These are phyloP conservation scores for Hermodice carunculata DNA, from an alignment of 2,888 invertebrate species.

Conservation along the genomic window DNA sequence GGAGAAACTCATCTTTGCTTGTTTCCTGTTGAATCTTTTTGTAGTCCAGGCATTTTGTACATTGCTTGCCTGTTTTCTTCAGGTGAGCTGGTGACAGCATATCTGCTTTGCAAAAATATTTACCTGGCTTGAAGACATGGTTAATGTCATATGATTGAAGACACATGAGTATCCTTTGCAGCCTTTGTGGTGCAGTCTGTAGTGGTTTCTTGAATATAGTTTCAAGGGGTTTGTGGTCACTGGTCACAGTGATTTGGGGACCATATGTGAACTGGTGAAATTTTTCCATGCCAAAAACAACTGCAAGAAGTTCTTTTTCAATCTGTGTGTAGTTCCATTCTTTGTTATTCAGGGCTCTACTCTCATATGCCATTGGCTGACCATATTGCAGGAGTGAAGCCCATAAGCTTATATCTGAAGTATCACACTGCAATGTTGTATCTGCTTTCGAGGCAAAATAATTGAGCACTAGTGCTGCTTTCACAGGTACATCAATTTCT, in stretches of 20 bases:
- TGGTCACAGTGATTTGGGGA: constrained; percentile 59
- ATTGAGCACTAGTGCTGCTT: constrained; percentile 5
- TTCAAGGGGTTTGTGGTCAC: constrained; percentile 67
- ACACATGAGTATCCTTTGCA: constrained; percentile 49
- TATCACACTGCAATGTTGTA: constrained; percentile 13
- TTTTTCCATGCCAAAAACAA: constrained; percentile 62
- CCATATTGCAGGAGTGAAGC: constrained; percentile 49
- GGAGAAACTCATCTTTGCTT: too few species aligned
- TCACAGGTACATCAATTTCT: background rate
- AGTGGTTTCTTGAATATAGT: constrained; percentile 58
- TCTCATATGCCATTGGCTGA: constrained; percentile 64
- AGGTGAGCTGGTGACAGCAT: constrained; percentile 2
- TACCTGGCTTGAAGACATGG: constrained; percentile 46
- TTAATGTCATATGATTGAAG: constrained; percentile 60
- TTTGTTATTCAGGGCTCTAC: constrained; percentile 65
- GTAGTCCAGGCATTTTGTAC: background rate
- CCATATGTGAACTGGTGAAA: constrained; percentile 67
- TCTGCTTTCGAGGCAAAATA: constrained; percentile 6
- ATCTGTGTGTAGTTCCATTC: constrained; percentile 58
- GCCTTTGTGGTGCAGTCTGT: constrained; percentile 43
- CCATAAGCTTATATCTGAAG: constrained; percentile 22
- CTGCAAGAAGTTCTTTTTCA: constrained; percentile 60
- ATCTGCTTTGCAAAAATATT: constrained; percentile 6
- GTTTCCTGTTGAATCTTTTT: too few species aligned
- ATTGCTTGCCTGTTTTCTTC: too few species aligned